Evolutionary conservation across 1,140 invertebrate genomes (phyloP).

Genomic region (Rhynchophorus ferrugineus): DNA sequence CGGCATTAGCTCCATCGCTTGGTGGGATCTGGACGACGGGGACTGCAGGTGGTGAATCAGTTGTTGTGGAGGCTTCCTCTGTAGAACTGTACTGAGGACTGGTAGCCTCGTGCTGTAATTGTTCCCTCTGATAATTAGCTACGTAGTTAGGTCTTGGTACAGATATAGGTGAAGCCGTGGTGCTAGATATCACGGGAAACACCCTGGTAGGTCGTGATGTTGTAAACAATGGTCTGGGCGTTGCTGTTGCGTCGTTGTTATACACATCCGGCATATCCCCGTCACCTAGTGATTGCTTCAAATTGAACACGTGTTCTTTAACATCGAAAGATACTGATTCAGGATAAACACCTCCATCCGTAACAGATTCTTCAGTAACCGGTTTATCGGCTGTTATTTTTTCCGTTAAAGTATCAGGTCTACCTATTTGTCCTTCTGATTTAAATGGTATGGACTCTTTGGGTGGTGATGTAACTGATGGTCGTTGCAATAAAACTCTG

Average conservation of each 20-base stretch:
- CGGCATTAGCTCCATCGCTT: constrained; percentile 29
- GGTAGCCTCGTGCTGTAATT: constrained; percentile 24
- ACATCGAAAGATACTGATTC: constrained; percentile 41
- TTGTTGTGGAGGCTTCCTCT: constrained; percentile 26
- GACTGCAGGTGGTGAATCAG: constrained; percentile 28
- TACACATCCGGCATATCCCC: constrained; percentile 60
- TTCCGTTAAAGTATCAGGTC: constrained; percentile 29
- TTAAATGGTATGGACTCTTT: constrained; percentile 7
- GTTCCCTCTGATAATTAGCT: constrained; percentile 27
- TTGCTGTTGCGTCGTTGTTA: constrained; percentile 48
- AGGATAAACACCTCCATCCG: constrained; percentile 38
- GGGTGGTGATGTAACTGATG: constrained; percentile 11
- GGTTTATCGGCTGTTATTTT: constrained; percentile 41
- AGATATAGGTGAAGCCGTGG: constrained; percentile 34
- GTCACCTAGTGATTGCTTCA: constrained; percentile 42
- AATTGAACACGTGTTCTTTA: constrained; percentile 40
- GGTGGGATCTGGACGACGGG: constrained; percentile 36
- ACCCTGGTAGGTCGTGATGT: constrained; percentile 44
- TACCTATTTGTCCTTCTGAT: constrained; percentile 34
- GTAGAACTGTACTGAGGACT: constrained; percentile 23
- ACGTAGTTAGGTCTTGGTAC: constrained; percentile 30
- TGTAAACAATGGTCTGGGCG: constrained; percentile 57
- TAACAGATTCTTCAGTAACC: constrained; percentile 44
- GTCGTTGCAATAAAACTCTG: constrained; percentile 28
- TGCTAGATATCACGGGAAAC: constrained; percentile 23